Conservation (phyloP, 2,113 vertebrate species). For the Datnioides undecimradiatus region DNA sequence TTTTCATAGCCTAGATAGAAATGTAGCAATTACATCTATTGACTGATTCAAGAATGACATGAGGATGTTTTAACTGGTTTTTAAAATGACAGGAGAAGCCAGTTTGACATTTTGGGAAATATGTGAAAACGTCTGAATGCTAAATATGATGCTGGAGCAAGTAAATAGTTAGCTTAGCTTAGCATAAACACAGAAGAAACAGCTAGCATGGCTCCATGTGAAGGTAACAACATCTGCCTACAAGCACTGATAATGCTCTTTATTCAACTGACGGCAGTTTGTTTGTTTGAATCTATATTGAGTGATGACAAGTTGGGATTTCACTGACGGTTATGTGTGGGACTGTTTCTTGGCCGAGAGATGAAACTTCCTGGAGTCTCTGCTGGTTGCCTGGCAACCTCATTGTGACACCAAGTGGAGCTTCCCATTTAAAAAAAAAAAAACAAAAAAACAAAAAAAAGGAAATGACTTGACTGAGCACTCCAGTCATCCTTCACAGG, state of each 20-base stretch:
- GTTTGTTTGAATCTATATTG: background rate
- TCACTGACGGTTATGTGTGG: background rate
- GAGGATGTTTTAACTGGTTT: background rate
- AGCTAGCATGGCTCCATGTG: background rate
- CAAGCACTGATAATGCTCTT: background rate
- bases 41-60: background rate
- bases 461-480: background rate
- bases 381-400: background rate
- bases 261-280: background rate
- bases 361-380: background rate
- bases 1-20: background rate
- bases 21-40: background rate
- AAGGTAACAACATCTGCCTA: background rate
- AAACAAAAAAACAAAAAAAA: background rate
- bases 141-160: background rate
- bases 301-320: background rate
- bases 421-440: no score
- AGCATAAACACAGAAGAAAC: background rate
- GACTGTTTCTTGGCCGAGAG: background rate
- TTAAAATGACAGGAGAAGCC: background rate
- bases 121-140: background rate
- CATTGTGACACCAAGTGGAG: background rate
- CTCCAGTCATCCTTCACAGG: background rate
- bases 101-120: background rate
- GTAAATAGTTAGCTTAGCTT: background rate